Evolutionary conservation across 2,888 invertebrate genomes (phyloP), one percentile per base, ranked within the genome.

Genomic region (Seira sanloemensis): DNA sequence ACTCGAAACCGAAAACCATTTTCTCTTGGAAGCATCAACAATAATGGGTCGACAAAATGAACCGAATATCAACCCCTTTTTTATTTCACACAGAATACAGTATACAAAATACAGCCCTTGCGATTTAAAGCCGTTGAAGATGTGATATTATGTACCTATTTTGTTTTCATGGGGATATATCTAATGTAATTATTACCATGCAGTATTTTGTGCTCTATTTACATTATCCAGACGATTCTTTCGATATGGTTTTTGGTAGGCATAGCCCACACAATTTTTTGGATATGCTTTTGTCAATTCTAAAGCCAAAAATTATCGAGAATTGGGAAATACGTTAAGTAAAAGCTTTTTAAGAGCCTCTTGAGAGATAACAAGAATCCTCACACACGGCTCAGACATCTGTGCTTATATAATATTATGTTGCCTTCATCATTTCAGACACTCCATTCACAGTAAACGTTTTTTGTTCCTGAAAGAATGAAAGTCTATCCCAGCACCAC

Each of bases 291-390:
- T n/a, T n/a, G n/a, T n/a, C n/a, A n/a, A n/a, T n/a, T n/a, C n/a
- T n/a, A n/a, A n/a, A n/a, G n/a, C n/a, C n/a, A n/a, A n/a, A n/a
- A n/a, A n/a, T n/a, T 58, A 58, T 9, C n/a, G 7, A 18, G n/a
- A 9, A 58, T 58, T 78, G 71, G 26, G 72, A 72, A 78, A 65
- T 72, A 25, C 46, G 74, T 80, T 26, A 54, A 76, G 76, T 76
- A 77, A 77, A 77, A 69, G 68, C 68, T 78, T 78, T 80, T 75
- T 68, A 81, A 81, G 76, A 81, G 81, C 76, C 81, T 81, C 81
- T 81, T 50, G 81, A 81, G 81, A 81, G 21, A 65, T 23, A 24
- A 75, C 27, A 25, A 21, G 69, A 50, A 27, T 58, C 58, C 58
- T 58, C 58, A n/a, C n/a, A n/a, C n/a, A 58, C 54, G 24, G 68